These are phyloP conservation scores for Thysanoteuthis rhombus DNA, from an alignment of 2,888 invertebrate species.

Conservation along the genomic window DNA sequence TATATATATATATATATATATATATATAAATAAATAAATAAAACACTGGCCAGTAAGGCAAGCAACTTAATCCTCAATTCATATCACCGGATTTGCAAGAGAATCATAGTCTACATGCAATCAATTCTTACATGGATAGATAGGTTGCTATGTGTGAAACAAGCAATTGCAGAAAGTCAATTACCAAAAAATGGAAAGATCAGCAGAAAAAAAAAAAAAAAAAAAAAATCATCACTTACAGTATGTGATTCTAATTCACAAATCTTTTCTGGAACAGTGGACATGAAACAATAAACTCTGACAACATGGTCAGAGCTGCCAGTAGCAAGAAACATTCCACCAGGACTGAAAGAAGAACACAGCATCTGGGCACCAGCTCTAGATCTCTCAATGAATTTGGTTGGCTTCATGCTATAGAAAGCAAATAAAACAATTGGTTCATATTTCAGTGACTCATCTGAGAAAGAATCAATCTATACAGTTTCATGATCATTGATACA, in stretches of 20 bases:
- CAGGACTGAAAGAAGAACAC: conserved; percentile 86
- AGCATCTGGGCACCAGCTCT: conserved; percentile 96
- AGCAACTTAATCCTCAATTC: too few species aligned
- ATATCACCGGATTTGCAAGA: too few species aligned
- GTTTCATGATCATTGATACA: not conserved
- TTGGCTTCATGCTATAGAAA: conserved; percentile 80
- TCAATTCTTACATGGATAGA: too few species aligned
- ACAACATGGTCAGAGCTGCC: conserved; percentile 96
- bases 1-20: too few species aligned
- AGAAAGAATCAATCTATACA: not conserved
- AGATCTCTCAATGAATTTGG: conserved; percentile 90
- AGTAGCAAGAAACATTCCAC: conserved; percentile 89
- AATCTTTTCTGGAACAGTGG: conserved; percentile 81
- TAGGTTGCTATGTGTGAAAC: too few species aligned
- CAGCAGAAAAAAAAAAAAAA: not conserved
- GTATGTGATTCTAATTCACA: conserved; percentile 83
- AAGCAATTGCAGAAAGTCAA: too few species aligned
- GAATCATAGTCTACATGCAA: too few species aligned
- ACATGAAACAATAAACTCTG: conserved; percentile 83
- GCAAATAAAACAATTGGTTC: conserved; percentile 24
- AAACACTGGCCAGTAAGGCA: too few species aligned
- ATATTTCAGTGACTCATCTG: not conserved
- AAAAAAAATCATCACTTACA: conserved; percentile 56
- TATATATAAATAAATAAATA: too few species aligned
- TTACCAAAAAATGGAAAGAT: not conserved